Base-by-base conservation (phyloP, 2,888 invertebrate species). In the Ornithoptera alexandrae region DNA sequence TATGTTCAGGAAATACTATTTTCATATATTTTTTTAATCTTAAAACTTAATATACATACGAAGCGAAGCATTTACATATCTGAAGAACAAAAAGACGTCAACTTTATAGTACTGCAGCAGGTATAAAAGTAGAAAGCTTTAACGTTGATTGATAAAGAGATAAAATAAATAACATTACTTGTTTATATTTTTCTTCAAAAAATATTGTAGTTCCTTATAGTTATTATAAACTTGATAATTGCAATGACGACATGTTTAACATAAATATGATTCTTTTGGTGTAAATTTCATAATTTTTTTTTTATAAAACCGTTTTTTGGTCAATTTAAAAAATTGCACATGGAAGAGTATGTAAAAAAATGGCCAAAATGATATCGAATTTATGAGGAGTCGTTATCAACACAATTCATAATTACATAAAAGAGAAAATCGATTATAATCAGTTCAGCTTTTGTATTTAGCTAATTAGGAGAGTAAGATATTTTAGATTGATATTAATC, bases 81-180 rank as follows among this genome's bases (percentile, higher is more conserved):
- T 62, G 22, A 62, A 53, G 20, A 10, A 42, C 53, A 39, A 56
- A 30, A 22, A 12, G 10, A 62, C 53, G 36, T 10, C 39, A 10
- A 39, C n/a, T 57, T 6, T 7, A 20, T 42, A 57, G 24, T 10
- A 61, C 56, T 58, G 24, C 57, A 65, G 60, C 56, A 63, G 57
- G 58, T 67, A 69, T 65, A 68, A 71, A 69, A 63, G 65, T 69
- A 69, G 62, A 62, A 70, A 66, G 58, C 59, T 70, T 50, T 69
- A 39, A 66, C 12, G 53, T 65, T 18, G 39, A 10, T 39, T 5
- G 8, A 62, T 5, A 46, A 58, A 58, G 36, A 66, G 18, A 50
- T 42, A 42, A 69, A 59, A 46, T 59, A 59, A 36, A 50, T 17
- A 8, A 22, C 24, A 63, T 36, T 64, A n/a, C 1, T 22, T 46